A percentile compares a stretch with the other conserved stretches of the same genome.
phyloP scores from a whole-genome alignment of 2,888 invertebrate species.

The Globia sparganii region DNA sequence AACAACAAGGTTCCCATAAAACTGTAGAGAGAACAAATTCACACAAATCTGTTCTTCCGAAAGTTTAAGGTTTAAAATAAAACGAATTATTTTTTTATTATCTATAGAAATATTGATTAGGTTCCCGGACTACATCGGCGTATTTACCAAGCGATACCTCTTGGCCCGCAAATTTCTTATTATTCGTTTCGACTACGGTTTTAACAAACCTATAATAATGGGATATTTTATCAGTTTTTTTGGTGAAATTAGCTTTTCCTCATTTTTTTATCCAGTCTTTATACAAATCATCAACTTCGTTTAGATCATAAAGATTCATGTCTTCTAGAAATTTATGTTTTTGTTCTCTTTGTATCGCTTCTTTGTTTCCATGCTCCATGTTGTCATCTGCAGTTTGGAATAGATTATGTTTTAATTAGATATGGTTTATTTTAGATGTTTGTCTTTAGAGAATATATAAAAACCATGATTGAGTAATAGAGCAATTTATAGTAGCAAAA shows the following conservation, averaged over 20 bases:
- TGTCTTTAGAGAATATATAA: neutral
- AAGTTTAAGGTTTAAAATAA: constrained; percentile 7
- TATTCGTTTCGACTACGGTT: constrained; percentile 76
- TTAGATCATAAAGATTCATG: constrained; percentile 73
- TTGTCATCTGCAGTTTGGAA: constrained; percentile 66
- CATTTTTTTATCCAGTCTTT: constrained; percentile 65
- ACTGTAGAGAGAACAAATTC: neutral
- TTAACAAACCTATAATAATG: constrained; percentile 80
- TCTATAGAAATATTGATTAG: constrained; percentile 72
- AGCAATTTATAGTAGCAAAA: neutral
- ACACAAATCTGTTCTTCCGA: neutral
- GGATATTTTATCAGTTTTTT: constrained; percentile 56
- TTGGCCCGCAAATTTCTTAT: constrained; percentile 68
- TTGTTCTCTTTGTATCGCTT: neutral
- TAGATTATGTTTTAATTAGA: neutral
- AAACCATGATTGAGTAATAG: neutral
- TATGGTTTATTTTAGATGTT: neutral
- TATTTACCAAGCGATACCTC: constrained; percentile 62
- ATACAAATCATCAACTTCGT: constrained; percentile 72
- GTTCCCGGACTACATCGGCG: constrained; percentile 73
- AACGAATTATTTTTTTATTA: constrained; percentile 11
- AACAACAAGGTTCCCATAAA: neutral
- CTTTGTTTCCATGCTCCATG: constrained; percentile 49
- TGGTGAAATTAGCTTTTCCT: constrained; percentile 66
- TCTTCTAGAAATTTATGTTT: constrained; percentile 39